Evolutionary conservation across 1,140 invertebrate species (phyloP).

Genomic region (Drosophila guanche): DNA sequence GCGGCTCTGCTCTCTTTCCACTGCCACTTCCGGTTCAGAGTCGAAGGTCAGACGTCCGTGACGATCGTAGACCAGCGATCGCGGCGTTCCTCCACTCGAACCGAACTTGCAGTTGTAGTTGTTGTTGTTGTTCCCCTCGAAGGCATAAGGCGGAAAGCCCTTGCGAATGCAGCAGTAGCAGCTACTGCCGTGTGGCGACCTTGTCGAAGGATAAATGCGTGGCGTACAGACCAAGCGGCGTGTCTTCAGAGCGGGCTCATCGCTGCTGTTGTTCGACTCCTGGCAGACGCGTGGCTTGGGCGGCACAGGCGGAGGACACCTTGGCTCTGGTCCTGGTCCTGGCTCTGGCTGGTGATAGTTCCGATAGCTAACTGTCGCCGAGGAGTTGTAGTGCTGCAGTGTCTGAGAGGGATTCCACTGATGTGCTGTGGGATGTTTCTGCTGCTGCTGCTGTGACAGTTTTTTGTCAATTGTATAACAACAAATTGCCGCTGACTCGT

Average conservation of each 20-base stretch:
- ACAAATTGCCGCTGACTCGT: constrained; percentile 76
- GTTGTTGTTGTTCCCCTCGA: constrained; percentile 46
- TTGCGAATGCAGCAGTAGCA: constrained; percentile 36
- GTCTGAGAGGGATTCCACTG: neutral
- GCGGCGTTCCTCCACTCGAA: constrained; percentile 27
- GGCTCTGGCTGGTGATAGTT: constrained; percentile 17
- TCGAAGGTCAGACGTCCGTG: constrained; percentile 63
- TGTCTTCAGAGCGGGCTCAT: constrained; percentile 59
- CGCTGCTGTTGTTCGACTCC: constrained; percentile 16
- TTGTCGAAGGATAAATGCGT: constrained; percentile 16
- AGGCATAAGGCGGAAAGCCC: constrained; percentile 33
- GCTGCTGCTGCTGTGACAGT: constrained; percentile 29
- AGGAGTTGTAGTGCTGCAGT: constrained; percentile 47
- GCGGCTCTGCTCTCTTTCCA: neutral
- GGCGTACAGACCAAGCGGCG: constrained; percentile 42
- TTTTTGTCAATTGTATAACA: constrained; percentile 78
- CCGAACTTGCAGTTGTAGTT: constrained; percentile 66
- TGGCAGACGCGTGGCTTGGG: constrained; percentile 55
- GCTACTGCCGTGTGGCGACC: constrained; percentile 8
- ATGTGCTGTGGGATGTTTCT: constrained; percentile 6
- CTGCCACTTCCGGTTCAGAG: constrained; percentile 29
- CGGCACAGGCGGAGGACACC: constrained; percentile 53
- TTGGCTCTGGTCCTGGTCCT: constrained; percentile 2
- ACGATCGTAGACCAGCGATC: constrained; percentile 66
- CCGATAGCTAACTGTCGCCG: constrained; percentile 50